A percentile compares a stretch with the other conserved stretches of the same genome.
phyloP scores from a whole-genome alignment of 2,888 invertebrate genomes.

The Megastigmus dorsalis region DNA sequence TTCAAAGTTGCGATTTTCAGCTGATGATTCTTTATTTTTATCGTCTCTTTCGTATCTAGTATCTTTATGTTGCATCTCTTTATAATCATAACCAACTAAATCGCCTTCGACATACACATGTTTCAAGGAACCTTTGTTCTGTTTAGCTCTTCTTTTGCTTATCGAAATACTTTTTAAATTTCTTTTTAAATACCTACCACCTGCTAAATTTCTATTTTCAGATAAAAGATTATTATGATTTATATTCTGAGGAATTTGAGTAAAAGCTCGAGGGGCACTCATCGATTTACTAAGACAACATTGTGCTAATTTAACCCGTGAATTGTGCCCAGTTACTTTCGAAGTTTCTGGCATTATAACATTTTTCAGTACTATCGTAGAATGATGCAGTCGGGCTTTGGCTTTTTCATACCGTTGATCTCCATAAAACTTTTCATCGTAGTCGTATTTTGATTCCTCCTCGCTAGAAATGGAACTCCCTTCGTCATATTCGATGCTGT shows the following conservation, averaged over 20 bases:
- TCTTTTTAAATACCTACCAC: background rate
- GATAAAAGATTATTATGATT: too few relatives aligned
- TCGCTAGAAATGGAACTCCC: background rate
- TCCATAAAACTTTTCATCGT: conserved; percentile 14
- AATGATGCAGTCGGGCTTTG: background rate
- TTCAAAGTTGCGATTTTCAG: background rate
- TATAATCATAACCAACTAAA: background rate
- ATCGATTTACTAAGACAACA: too few relatives aligned
- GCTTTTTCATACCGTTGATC: conserved; percentile 1
- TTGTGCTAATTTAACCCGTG: too few relatives aligned
- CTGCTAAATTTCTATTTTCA: too few relatives aligned
- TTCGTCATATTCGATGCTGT: background rate
- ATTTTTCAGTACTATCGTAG: background rate
- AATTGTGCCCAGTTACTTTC: too few relatives aligned
- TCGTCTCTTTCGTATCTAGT: background rate
- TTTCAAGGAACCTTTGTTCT: background rate
- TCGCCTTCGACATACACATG: conserved; percentile 10
- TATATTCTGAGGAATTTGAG: too few relatives aligned
- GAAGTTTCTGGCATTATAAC: too few relatives aligned
- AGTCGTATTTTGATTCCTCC: conserved; percentile 18
- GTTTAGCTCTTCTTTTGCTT: background rate
- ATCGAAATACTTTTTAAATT: background rate
- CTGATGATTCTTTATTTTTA: background rate
- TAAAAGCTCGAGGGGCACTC: too few relatives aligned
- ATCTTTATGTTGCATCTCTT: background rate